Evolutionary conservation across 1,140 invertebrate genomes (phyloP).

Genomic region (Scaptodrosophila lebanonensis): DNA sequence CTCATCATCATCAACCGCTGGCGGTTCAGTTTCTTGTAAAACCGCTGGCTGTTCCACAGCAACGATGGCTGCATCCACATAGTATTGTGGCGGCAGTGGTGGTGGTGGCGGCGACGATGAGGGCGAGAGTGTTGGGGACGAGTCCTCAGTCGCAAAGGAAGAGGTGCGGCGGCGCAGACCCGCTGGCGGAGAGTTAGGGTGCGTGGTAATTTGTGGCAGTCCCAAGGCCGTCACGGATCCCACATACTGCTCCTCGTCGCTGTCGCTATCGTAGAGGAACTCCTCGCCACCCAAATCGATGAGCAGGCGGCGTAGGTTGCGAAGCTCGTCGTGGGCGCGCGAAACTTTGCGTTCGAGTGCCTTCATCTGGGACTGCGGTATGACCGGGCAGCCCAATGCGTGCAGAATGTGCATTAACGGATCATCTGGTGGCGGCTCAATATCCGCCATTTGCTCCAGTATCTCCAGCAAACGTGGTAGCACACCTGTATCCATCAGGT

Average conservation of each 20-base stretch:
- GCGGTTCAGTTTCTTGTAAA: not conserved
- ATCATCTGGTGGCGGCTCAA: constrained; percentile 38
- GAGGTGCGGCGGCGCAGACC: too few species aligned
- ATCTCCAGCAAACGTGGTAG: constrained; percentile 39
- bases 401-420: constrained; percentile 44
- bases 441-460: constrained; percentile 29
- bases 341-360: constrained; percentile 48
- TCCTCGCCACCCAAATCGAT: constrained; percentile 36
- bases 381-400: constrained; percentile 41
- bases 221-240: constrained; percentile 21
- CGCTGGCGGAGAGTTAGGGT: too few species aligned
- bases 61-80: not conserved
- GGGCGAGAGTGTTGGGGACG: too few species aligned
- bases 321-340: constrained; percentile 51
- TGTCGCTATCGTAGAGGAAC: constrained; percentile 46
- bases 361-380: constrained; percentile 58
- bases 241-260: constrained; percentile 46
- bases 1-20: not conserved
- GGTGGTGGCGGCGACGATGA: not conserved
- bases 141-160: not conserved
- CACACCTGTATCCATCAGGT: constrained; percentile 29
- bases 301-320: constrained; percentile 40
- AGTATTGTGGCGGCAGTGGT: not conserved
- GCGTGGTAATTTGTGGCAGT: constrained; percentile 1
- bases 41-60: not conserved